Evolutionary conservation across 2,888 invertebrate species (phyloP), one percentile per base, ranked within the genome.

Genomic region (Capitulum mitella): DNA sequence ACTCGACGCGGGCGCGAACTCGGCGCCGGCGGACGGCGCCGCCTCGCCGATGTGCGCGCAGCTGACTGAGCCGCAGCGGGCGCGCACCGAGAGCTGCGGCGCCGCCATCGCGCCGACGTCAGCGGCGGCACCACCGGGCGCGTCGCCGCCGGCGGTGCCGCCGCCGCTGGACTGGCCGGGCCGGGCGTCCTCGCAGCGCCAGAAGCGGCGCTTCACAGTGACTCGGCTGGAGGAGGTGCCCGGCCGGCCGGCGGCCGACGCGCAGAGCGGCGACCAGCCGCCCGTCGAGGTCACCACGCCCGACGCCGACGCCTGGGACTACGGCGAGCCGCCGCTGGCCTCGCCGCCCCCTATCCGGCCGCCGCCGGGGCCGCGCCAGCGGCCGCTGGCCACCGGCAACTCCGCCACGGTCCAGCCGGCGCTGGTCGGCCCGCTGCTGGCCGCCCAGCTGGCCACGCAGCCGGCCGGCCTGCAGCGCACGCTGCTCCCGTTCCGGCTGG

Each of bases 211-310:
- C 70, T 70, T 70, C 12, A 80, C 80, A 74, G 80, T 80, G 54
- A 80, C 80, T 70, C 79, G 78, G 77, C 80, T 81, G 40, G 80
- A 78, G n/a, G 79, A 79, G 78, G 54, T 79, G 12, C 75, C 79
- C 0, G 79, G 79, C 8, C 79, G 58, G 10, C 78, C 48, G 5
- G 78, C 77, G 48, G 46, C 77, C 1, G 78, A 75, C 10, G 78
- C 79, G 46, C 54, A 22, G 22, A 6, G n/a, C 77, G 40, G 77
- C 80, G 46, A 78, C 78, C 79, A 64, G 74, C 32, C 78, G 79
- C 77, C 74, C 77, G 64, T 48, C 78, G 77, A 2, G 61, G 64
- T 0, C 54, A 34, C 51, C 78, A 43, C 48, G 32, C 32, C 37
- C 12, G 58, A 26, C n/a, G 10, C 0, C 10, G 29, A 58, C 29